Percentiles rank a stretch among this genome's conserved stretches.
Conservation (phyloP, 1,140 invertebrate species). For the Bombus soroeensis region DNA sequence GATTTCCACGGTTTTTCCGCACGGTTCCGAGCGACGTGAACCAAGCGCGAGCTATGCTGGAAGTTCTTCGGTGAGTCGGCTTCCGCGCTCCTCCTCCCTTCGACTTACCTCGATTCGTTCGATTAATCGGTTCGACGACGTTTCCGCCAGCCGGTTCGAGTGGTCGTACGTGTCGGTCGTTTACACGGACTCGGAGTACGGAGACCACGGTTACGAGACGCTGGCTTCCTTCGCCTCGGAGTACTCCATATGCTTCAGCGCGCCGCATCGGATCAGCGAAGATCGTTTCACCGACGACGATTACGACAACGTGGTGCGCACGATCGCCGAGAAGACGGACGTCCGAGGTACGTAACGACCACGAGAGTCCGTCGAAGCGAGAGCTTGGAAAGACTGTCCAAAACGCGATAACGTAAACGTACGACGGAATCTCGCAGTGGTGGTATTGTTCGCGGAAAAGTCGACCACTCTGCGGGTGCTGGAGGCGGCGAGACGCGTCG, state of each 20-base stretch:
- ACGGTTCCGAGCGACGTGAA: constrained; percentile 86
- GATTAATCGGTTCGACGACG: neutral
- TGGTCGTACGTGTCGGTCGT: constrained; percentile 85
- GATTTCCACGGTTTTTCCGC: constrained; percentile 85
- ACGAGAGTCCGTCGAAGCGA: no score
- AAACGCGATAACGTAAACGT: fast-evolving
- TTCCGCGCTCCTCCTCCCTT: fast-evolving
- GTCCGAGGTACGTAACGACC: constrained; percentile 73
- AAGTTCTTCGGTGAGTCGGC: constrained; percentile 83
- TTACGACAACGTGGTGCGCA: constrained; percentile 82
- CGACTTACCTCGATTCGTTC: no score
- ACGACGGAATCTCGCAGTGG: constrained; percentile 75
- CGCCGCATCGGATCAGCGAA: constrained; percentile 78
- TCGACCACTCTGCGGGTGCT: constrained; percentile 80
- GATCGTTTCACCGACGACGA: constrained; percentile 78
- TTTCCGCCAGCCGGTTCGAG: constrained; percentile 79
- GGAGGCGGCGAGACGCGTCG: constrained; percentile 77
- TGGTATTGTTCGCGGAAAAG: constrained; percentile 84
- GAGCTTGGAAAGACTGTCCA: fast-evolving
- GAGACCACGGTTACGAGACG: constrained; percentile 83
- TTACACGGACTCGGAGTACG: constrained; percentile 85
- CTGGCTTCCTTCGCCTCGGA: constrained; percentile 79
- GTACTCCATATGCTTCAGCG: constrained; percentile 84
- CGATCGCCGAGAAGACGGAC: constrained; percentile 74
- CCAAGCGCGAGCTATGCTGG: constrained; percentile 84